Evolutionary conservation across 1,140 invertebrate species (phyloP).

Genomic region (Choristoneura fumiferana): DNA sequence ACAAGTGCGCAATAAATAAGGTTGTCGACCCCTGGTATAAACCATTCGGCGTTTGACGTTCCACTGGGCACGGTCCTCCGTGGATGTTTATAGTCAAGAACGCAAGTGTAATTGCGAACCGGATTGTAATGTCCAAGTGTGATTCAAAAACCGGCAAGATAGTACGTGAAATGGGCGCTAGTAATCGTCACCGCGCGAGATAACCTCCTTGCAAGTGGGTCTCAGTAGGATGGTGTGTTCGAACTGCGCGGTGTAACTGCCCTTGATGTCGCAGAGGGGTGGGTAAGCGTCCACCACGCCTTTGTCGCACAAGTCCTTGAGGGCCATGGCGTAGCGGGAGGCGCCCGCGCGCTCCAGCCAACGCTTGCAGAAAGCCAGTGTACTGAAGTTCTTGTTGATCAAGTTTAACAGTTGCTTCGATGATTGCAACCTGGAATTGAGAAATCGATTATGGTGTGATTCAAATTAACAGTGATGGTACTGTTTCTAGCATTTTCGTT

Average conservation of each 20-base stretch:
- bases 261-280: constrained; percentile 98
- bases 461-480: no score
- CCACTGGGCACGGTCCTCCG: no score
- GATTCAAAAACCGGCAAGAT: no score
- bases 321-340: constrained; percentile 98
- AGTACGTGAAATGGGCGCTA: constrained; percentile 75
- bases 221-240: constrained; percentile 99
- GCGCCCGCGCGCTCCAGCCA: constrained; percentile 99
- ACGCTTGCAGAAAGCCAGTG: constrained; percentile 98
- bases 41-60: no score
- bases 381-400: constrained; percentile 99
- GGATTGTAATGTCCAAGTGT: no score
- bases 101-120: no score
- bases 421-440: constrained; percentile 85
- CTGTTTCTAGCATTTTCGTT: no score
- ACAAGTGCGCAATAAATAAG: no score
- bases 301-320: constrained; percentile 99
- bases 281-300: constrained; percentile 98
- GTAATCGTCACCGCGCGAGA: constrained; percentile 98
- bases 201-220: constrained; percentile 99
- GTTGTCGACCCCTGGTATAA: no score
- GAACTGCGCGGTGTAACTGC: constrained; percentile 99
- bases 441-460: no score
- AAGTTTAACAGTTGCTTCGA: constrained; percentile 95
- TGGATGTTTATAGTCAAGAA: no score